Conservation (phyloP, 2,113 vertebrate species). For the Machaerirhynchus nigripectus region DNA sequence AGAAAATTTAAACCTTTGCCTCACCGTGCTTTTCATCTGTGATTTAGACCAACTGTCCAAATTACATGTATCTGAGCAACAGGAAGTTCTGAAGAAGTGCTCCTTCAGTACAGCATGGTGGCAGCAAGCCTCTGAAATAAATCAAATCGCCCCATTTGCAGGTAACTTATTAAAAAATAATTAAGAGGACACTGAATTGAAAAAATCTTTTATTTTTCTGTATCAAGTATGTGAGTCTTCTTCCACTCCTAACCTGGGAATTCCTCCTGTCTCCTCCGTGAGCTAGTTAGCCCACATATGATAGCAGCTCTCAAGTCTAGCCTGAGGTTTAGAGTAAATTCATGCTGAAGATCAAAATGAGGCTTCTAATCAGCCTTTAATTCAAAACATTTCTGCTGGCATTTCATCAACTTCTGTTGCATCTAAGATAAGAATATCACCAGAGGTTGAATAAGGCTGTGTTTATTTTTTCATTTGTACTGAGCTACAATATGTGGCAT, state of each 20-base stretch:
- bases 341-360: slow-evolving; percentile 28
- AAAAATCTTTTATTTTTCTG: not conserved
- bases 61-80: not conserved
- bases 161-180: not conserved
- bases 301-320: not conserved
- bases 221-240: not conserved
- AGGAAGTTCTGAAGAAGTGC: not conserved
- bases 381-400: slow-evolving; percentile 19
- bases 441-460: not conserved
- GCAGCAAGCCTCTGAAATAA: not conserved
- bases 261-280: not conserved
- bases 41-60: not conserved
- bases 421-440: not conserved
- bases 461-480: not conserved
- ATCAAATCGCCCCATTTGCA: not conserved
- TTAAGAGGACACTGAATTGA: not conserved
- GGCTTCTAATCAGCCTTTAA: slow-evolving; percentile 29
- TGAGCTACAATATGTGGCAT: not conserved
- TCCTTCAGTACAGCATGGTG: not conserved
- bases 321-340: slow-evolving; percentile 29
- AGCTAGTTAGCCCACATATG: not conserved
- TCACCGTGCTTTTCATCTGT: not conserved
- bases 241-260: not conserved
- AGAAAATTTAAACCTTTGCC: not conserved
- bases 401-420: not conserved